Evolutionary conservation across 2,888 invertebrate species (phyloP), one percentile per base, ranked within the genome.

Genomic region (Scelioninae gen. 2): DNA sequence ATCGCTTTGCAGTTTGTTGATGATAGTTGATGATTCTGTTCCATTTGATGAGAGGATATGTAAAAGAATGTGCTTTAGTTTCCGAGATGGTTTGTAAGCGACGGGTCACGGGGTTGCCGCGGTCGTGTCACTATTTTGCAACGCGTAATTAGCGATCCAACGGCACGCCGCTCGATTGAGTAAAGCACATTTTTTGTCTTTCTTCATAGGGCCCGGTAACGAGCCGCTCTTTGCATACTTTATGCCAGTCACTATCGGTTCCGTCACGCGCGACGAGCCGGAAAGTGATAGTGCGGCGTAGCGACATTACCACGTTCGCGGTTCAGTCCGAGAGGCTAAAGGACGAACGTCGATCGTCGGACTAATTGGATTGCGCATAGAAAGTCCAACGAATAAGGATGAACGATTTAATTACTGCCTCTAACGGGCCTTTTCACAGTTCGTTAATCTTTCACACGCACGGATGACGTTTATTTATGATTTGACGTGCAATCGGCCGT

Each of bases 71-170:
- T 25, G 4, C 25, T 6, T 25, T 25, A 6, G 4, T 25, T 25
- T 4, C 4, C 6, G 25, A 25, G 25, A 25, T 25, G 25, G 4
- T 25, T 25, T 6, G 25, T 25, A 11, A 2, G 28, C 31, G 16
- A 31, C 31, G 31, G 81, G 79, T 82, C 81, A 75, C 57, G 70
- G 77, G 82, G 81, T 82, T 81, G 79, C 25, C 73, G 77, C 77
- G 79, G 63, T 81, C 82, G 82, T 80, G 81, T 81, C 80, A 78
- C 79, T 81, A 78, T 81, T 81, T 81, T 80, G 80, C 79, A 81
- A 81, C 80, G 79, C 81, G 79, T 80, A 82, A 82, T 82, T 82
- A 82, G 79, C 77, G 70, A 77, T n/a, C n/a, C 33, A 50, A 18
- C 48, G 48, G 48, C 48, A 50, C 33, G 18, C 18, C 28, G 22